Evolutionary conservation across 2,113 vertebrate species (phyloP), one percentile per base, ranked within the genome.

Genomic region (Phasianus colchicus): DNA sequence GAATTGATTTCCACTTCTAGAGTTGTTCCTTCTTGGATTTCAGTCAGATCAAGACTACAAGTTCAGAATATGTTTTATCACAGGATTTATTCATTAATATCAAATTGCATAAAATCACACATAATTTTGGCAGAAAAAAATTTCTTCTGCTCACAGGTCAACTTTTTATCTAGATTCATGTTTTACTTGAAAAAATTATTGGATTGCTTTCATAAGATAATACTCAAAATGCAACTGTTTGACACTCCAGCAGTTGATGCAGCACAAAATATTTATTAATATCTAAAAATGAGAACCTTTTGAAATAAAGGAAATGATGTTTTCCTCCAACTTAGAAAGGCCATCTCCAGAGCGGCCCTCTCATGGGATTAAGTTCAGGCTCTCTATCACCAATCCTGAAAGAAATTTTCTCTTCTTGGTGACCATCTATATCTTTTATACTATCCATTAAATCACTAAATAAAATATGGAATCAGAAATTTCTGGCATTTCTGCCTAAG

Each of bases 331-430:
- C 1, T 60, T 74, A 40, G 21, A 74, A 79, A 32, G 1, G 4
- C 5, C 48, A 63, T 21, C 19, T 9, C 5, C n/a, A 40, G 3
- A 0, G 1, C 50, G 6, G 8, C 3, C 2, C 2, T 52, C 2
- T 40, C 58, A 34, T 12, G 1, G 52, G 20, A 40, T 29, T 73
- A 77, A 73, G 58, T 27, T 7, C 30, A 64, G 20, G 30, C 3
- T 6, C 6, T 55, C 25, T 83, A 73, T 82, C 30, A 86, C 65
- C 27, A 79, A 60, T 4, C 4, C 27, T 54, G 32, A 86, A 79
- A 40, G 3, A 69, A 27, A 60, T 70, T 19, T 78, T 83, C 3
- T 86, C 6, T 21, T 69, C 34, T 55, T 22, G 55, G 6, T 27
- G 16, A 18, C 25, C 27, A 55, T 47, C 27, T 71, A 11, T 54